A percentile compares a stretch with the other conserved stretches of the same genome.
These are phyloP conservation scores for Syngnathus acus DNA, from an alignment of 2,797 vertebrate genomes.

Conservation along the genomic window DNA sequence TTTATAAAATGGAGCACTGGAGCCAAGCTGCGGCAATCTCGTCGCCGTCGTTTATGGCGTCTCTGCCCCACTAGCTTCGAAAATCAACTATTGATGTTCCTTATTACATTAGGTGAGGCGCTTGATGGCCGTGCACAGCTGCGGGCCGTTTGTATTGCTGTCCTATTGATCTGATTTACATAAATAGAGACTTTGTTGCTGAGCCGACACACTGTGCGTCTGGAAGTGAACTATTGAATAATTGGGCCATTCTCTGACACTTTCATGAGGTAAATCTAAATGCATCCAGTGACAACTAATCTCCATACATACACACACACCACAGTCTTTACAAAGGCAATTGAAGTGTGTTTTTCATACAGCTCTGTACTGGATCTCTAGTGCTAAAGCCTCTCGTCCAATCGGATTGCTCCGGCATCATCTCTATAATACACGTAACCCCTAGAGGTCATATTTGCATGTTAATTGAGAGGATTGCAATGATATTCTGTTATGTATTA, in stretches of 20 bases:
- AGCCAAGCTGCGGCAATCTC: constrained; percentile 68
- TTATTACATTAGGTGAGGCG: constrained; percentile 68
- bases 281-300: neutral
- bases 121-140: constrained; percentile 70
- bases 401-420: neutral
- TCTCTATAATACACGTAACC: neutral
- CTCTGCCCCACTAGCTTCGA: constrained; percentile 67
- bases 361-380: neutral
- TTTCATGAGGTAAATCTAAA: constrained; percentile 12
- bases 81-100: constrained; percentile 78
- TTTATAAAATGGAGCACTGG: constrained; percentile 61
- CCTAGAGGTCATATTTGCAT: neutral
- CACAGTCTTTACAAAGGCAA: neutral
- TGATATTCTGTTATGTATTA: neutral
- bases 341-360: neutral
- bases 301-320: neutral
- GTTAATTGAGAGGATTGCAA: neutral
- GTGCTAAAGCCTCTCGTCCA: neutral
- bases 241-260: constrained; percentile 46
- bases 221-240: constrained; percentile 57
- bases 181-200: constrained; percentile 68
- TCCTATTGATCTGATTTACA: constrained; percentile 77
- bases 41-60: constrained; percentile 63
- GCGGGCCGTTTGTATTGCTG: constrained; percentile 71
- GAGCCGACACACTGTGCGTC: constrained; percentile 55